phyloP scores from a whole-genome alignment of 2,113 vertebrate species.

The Pelecanus crispus region DNA sequence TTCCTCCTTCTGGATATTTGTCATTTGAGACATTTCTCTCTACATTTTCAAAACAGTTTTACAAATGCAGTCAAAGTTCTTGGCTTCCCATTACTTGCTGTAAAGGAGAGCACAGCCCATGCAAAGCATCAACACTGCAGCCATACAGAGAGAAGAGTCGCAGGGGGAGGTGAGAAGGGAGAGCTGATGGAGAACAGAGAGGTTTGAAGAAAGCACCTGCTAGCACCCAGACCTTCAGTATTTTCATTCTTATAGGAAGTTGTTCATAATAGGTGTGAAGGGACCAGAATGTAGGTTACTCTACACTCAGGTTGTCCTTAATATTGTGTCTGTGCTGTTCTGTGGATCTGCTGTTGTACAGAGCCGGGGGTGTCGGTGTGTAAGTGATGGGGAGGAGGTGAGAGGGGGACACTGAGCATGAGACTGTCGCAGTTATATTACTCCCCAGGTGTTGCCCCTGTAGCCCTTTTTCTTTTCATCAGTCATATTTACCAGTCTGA shows the following conservation, averaged over 20 bases:
- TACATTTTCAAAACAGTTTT: not conserved
- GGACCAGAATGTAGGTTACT: not conserved
- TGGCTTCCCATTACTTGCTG: not conserved
- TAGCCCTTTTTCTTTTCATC: not conserved
- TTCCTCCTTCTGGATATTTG: conserved; percentile 7
- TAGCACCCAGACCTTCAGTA: not conserved
- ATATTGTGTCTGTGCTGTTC: not conserved
- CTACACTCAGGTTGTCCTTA: not conserved
- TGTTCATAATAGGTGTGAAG: not conserved
- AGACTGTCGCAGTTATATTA: not conserved
- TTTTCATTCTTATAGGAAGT: not conserved
- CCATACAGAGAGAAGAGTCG: not conserved
- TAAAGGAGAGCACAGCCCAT: not conserved
- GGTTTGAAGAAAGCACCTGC: not conserved
- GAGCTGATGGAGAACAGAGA: not conserved
- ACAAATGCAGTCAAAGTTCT: not conserved
- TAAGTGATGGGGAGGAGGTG: not conserved
- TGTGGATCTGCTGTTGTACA: not conserved
- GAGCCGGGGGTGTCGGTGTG: not conserved
- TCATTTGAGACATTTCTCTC: conserved; percentile 19
- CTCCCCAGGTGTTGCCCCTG: not conserved
- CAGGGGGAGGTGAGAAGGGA: not conserved
- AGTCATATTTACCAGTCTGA: not conserved
- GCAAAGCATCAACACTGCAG: not conserved
- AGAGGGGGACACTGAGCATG: not conserved